A percentile compares a stretch with the other conserved stretches of the same genome.
phyloP scores from a whole-genome alignment of 1,140 invertebrate genomes.

The Diabrotica undecimpunctata region DNA sequence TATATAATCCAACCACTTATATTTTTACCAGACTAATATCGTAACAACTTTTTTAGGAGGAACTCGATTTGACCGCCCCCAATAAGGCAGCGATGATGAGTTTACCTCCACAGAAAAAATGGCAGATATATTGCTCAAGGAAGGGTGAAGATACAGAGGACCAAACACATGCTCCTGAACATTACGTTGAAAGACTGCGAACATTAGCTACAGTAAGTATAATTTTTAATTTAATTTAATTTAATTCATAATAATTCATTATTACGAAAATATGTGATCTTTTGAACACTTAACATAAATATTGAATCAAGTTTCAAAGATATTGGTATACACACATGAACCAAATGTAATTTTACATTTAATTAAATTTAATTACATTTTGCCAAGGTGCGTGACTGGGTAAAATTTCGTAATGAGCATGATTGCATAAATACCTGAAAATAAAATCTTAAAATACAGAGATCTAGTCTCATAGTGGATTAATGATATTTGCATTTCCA shows the following conservation, averaged over 20 bases:
- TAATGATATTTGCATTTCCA: too few species aligned
- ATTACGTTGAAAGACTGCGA: constrained; percentile 82
- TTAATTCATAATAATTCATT: not conserved
- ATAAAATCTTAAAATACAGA: too few species aligned
- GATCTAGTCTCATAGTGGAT: too few species aligned
- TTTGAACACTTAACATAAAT: not conserved
- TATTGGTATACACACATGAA: too few species aligned
- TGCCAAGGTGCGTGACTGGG: too few species aligned
- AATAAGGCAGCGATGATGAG: constrained; percentile 91
- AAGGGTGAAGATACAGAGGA: constrained; percentile 67
- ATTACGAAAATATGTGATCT: not conserved
- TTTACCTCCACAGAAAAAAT: constrained; percentile 90
- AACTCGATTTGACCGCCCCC: constrained; percentile 86
- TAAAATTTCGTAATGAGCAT: too few species aligned
- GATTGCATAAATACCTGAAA: too few species aligned
- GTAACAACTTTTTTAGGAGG: constrained; percentile 63
- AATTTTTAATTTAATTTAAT: constrained; percentile 10
- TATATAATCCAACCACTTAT: too few species aligned
- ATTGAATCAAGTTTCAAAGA: not conserved
- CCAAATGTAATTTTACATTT: too few species aligned
- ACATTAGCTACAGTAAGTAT: constrained; percentile 70
- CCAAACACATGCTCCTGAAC: constrained; percentile 74
- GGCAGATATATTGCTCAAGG: constrained; percentile 94
- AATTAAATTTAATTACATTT: too few species aligned
- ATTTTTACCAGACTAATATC: too few species aligned